Percentiles rank a stretch among this genome's conserved stretches.
Conservation (phyloP, 2,888 invertebrate species). For the Fragum sueziense region DNA sequence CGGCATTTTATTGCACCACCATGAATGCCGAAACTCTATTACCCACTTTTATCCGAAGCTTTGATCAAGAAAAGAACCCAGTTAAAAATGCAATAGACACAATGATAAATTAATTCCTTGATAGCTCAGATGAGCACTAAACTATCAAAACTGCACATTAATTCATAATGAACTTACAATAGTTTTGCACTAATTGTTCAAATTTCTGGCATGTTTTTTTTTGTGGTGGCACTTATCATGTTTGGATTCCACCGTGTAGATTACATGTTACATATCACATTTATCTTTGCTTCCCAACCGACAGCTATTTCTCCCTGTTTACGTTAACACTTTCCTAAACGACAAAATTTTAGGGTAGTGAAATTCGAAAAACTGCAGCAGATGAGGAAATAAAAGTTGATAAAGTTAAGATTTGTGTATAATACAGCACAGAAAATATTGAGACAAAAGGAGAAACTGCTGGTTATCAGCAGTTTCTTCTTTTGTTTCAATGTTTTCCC, state of each 20-base stretch:
- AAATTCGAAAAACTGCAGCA: too few species aligned
- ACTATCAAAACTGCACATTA: too few species aligned
- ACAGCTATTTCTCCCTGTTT: neutral
- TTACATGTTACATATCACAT: slow-evolving; percentile 2
- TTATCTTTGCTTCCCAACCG: slow-evolving; percentile 2
- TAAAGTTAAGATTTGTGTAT: neutral
- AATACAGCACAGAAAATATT: neutral
- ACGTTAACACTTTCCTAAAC: neutral
- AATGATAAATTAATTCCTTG: neutral
- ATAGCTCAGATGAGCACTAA: too few species aligned
- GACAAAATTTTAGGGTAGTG: too few species aligned
- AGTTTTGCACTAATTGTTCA: too few species aligned
- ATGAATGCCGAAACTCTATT: too few species aligned
- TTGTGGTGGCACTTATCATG: neutral
- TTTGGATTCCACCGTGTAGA: slow-evolving; percentile 5
- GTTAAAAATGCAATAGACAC: too few species aligned
- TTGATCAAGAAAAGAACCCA: too few species aligned
- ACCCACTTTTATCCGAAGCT: too few species aligned
- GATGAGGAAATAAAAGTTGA: neutral
- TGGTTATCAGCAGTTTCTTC: neutral
- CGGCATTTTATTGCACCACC: too few species aligned
- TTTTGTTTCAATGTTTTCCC: neutral
- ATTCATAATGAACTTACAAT: too few species aligned
- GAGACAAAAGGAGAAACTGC: neutral
- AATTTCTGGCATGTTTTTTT: neutral